A percentile compares a stretch with the other conserved stretches of the same genome.
phyloP scores from a whole-genome alignment of 2,888 invertebrate genomes.

The Patella ulyssiponensis region DNA sequence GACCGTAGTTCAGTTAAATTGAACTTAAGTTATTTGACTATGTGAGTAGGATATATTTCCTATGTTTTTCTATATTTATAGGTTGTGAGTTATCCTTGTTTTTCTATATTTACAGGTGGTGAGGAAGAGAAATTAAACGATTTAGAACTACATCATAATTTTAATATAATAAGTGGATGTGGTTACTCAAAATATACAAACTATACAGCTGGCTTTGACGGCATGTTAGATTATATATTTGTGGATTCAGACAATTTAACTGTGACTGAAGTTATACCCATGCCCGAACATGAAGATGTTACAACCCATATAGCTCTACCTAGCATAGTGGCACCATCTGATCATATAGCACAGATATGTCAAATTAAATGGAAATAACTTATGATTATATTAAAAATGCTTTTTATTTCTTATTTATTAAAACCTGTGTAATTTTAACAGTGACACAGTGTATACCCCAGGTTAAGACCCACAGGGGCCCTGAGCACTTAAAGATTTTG shows the following conservation, averaged over 20 bases:
- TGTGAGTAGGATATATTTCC: too few relatives aligned
- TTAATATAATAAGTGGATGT: slow-evolving; percentile 83
- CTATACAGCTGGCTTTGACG: slow-evolving; percentile 85
- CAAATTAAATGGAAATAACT: slow-evolving; percentile 60
- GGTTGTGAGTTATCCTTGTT: not conserved
- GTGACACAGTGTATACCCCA: too few relatives aligned
- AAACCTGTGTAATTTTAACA: not conserved
- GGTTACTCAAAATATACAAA: slow-evolving; percentile 89
- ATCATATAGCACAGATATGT: slow-evolving; percentile 88
- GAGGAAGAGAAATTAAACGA: slow-evolving; percentile 77
- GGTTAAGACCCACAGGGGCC: too few relatives aligned
- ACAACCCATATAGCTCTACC: slow-evolving; percentile 85
- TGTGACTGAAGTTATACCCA: slow-evolving; percentile 80
- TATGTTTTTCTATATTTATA: not conserved
- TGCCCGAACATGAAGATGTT: slow-evolving; percentile 86
- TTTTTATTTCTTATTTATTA: not conserved
- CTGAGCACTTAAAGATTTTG: too few relatives aligned
- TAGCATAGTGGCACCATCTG: slow-evolving; percentile 91
- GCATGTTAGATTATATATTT: slow-evolving; percentile 93
- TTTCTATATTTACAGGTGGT: slow-evolving; percentile 50
- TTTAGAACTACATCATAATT: slow-evolving; percentile 75
- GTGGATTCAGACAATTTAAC: slow-evolving; percentile 76
- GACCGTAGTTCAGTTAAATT: too few relatives aligned
- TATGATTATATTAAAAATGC: too few relatives aligned
- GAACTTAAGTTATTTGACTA: too few relatives aligned